These are phyloP conservation scores for Ectemnius lituratus DNA, from an alignment of 2,888 invertebrate genomes.

Conservation along the genomic window DNA sequence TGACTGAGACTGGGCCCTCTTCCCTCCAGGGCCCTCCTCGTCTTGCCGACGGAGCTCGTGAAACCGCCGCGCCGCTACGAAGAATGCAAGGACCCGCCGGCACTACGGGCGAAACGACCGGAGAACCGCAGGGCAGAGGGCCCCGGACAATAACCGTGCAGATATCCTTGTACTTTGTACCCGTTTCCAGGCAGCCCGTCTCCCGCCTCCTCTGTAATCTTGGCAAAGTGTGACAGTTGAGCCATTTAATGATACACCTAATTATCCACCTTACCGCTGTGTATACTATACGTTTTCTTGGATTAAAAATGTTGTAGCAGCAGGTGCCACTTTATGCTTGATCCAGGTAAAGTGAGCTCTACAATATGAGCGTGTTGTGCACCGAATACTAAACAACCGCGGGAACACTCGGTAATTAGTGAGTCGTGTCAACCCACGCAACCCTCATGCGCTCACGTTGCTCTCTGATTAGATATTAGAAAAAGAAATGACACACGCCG, in stretches of 20 bases:
- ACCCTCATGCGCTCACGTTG: background rate
- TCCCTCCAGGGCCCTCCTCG: background rate
- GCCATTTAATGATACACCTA: no score
- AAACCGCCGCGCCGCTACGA: conserved; percentile 10
- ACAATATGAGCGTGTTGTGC: no score
- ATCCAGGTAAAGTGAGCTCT: no score
- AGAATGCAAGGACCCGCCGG: conserved; percentile 37
- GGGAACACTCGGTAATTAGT: conserved; percentile 12
- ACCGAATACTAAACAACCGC: conserved; percentile 9
- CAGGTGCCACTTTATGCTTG: no score
- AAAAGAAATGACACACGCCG: conserved; percentile 7
- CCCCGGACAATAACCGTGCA: conserved; percentile 37
- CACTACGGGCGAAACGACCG: background rate
- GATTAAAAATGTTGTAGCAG: no score
- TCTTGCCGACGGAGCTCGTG: conserved; percentile 15
- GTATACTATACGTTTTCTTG: no score
- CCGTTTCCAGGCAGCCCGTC: conserved; percentile 13
- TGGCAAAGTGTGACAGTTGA: no score
- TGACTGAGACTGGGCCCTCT: conserved; percentile 22
- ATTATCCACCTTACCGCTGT: no score
- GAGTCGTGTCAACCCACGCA: conserved; percentile 27
- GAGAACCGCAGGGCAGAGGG: no score
- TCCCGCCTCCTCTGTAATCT: no score
- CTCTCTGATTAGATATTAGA: conserved; percentile 12
- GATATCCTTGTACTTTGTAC: conserved; percentile 34